Conservation (phyloP, 2,113 vertebrate species). For the Rafetus swinhoei region DNA sequence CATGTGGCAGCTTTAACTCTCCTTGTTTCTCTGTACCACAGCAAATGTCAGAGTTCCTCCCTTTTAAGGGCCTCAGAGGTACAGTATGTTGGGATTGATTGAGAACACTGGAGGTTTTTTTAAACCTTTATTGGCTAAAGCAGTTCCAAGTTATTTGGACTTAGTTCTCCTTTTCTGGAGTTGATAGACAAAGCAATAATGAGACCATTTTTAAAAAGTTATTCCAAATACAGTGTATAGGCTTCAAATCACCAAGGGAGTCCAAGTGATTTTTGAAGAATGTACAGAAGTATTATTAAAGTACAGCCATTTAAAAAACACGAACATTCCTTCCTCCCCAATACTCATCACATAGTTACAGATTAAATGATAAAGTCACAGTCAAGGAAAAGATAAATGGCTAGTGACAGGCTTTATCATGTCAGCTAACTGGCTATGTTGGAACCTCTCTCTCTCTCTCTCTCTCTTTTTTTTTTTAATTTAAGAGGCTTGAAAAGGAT, state of each 20-base stretch:
- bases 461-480: neutral
- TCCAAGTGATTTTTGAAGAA: neutral
- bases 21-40: neutral
- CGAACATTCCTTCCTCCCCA: neutral
- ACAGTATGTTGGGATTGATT: neutral
- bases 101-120: neutral
- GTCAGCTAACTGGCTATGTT: neutral
- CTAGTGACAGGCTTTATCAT: neutral
- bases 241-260: neutral
- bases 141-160: neutral
- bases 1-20: neutral
- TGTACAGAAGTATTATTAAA: neutral
- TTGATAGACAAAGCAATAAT: neutral
- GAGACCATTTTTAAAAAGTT: neutral
- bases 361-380: neutral
- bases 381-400: neutral
- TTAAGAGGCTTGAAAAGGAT: neutral
- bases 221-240: neutral
- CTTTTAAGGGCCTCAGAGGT: neutral
- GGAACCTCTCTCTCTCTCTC: neutral
- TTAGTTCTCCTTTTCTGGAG: neutral
- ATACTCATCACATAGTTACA: neutral
- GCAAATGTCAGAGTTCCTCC: neutral
- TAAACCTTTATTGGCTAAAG: neutral
- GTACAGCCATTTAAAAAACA: neutral